Base-by-base conservation (phyloP, 2,113 vertebrate genomes). In the Morone chrysops region DNA sequence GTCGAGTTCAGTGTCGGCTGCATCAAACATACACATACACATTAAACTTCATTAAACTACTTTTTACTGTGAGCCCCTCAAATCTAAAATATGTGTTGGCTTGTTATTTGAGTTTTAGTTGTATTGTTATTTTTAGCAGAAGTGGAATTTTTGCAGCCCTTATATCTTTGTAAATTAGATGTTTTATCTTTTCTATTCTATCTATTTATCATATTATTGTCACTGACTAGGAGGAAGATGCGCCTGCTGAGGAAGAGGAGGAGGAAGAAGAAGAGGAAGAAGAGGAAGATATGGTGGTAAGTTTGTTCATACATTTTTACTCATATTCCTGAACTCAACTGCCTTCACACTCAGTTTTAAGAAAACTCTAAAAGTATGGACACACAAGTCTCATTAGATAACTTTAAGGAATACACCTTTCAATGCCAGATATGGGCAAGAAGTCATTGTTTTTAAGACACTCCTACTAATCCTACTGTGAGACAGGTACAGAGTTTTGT, bases 221-320 rank as follows among this genome's bases (percentile, higher is more conserved):
- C 6, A 43, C 18, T 66, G 4, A 45, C 7, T 2, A 93, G 87
- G 86, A 90, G 51, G 90, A 91, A 70, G 92, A 94, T 63, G 76
- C 75, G 1, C 86, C 91, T 45, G 87, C 69, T 2, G 90, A 90
- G 13, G 91, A 93, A 1, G 93, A 93, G 4, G 84, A 85, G 0
- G 90, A 93, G 5, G 93, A 94, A 0, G 91, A 92, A 1, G 94
- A 95, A 16, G 87, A 89, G 0, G 86, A 87, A 54, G 92, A 93
- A 0, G 94, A 89, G 8, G 84, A 89, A 79, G 92, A 93, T 0
- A 67, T 95, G 92, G 94, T 95, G 92, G 95, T 94, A 92, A 59
- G 93, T 88, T 73, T 38, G 8, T 25, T 56, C 2, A 22, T 66
- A 5, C 1, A 38, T 25, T 8, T 3, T 51, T 3, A 22, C 17